These are phyloP conservation scores for Oxyura jamaicensis DNA, from an alignment of 2,113 vertebrate species.

Conservation along the genomic window DNA sequence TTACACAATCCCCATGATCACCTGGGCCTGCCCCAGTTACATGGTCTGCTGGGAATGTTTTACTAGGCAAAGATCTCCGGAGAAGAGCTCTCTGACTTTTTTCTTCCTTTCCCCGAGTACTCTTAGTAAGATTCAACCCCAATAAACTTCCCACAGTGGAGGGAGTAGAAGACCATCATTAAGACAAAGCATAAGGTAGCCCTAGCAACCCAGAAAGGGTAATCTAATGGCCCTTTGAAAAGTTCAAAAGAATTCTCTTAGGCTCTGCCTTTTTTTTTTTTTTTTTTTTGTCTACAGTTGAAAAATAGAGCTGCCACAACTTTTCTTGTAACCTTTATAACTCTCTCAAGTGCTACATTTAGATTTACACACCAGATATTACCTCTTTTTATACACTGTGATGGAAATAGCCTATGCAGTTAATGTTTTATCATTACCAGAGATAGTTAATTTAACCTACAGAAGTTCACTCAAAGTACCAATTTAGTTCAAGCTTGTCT, in stretches of 20 bases:
- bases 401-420: background rate
- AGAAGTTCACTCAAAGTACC: background rate
- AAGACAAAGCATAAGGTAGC: background rate
- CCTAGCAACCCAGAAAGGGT: background rate
- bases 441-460: background rate
- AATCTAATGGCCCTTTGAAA: background rate
- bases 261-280: background rate
- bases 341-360: background rate
- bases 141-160: background rate
- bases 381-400: background rate
- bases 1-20: background rate
- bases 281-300: background rate
- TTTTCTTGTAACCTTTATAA: background rate
- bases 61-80: background rate
- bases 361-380: background rate
- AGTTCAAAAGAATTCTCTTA: background rate
- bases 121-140: background rate
- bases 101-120: background rate
- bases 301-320: background rate
- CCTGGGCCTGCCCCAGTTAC: background rate
- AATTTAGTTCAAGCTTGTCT: background rate
- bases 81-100: background rate
- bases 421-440: background rate
- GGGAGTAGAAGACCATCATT: background rate
- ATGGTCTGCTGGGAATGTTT: background rate